These are phyloP conservation scores for Plestiodon gilberti DNA, from an alignment of 2,113 vertebrate genomes.

Conservation along the genomic window DNA sequence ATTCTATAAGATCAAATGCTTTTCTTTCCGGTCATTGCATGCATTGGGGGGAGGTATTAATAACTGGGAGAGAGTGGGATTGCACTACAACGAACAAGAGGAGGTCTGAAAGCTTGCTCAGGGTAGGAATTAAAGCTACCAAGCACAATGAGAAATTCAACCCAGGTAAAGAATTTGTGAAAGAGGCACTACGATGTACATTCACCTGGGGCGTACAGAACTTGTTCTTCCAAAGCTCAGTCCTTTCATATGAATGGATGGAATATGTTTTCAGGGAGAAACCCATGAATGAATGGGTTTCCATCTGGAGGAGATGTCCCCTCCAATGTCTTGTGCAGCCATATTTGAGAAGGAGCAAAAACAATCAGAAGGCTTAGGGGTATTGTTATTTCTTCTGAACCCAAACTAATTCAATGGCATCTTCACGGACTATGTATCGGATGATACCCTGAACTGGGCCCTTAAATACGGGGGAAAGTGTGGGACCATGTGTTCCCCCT, in stretches of 20 bases:
- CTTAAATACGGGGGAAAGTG: too few species aligned
- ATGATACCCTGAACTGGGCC: too few species aligned
- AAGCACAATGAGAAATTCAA: slow-evolving; percentile 29
- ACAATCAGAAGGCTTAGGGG: background rate
- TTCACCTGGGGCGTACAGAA: background rate
- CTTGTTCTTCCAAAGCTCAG: background rate
- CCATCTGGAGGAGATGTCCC: background rate
- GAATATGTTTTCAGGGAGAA: background rate
- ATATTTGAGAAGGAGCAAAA: background rate
- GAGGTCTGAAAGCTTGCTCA: background rate
- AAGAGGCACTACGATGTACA: background rate
- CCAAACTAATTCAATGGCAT: background rate
- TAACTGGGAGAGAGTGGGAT: slow-evolving; percentile 46
- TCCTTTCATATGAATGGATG: background rate
- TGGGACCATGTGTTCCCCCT: too few species aligned
- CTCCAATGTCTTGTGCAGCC: background rate
- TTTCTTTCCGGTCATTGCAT: slow-evolving; percentile 43
- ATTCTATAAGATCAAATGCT: slow-evolving; percentile 64
- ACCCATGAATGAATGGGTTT: slow-evolving; percentile 1
- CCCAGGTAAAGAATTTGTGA: background rate
- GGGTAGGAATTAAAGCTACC: background rate
- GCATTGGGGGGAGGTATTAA: slow-evolving; percentile 51
- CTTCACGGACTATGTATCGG: background rate
- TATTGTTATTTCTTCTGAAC: background rate
- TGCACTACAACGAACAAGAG: slow-evolving; percentile 8